Evolutionary conservation across 2,113 vertebrate genomes (phyloP).

Genomic region (Myotis brandtii): DNA sequence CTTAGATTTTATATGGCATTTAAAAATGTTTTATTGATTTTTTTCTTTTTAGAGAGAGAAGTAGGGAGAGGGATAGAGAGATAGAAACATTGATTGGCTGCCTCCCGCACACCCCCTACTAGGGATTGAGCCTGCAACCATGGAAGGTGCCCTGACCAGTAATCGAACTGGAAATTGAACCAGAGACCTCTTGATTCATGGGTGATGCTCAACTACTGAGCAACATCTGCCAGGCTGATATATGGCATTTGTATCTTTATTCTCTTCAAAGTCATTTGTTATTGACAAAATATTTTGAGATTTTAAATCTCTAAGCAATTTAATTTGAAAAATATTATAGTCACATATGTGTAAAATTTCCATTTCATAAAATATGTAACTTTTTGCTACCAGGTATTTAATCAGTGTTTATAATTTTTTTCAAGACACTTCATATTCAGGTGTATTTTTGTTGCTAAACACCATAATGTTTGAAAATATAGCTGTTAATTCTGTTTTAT

Average conservation of each 20-base stretch:
- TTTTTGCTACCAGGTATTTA: constrained; percentile 1
- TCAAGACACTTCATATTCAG: background rate
- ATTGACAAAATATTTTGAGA: constrained; percentile 4
- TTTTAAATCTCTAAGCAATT: constrained; percentile 29
- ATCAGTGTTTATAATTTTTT: background rate
- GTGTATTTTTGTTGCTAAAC: background rate
- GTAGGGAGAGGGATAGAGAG: too few relatives aligned
- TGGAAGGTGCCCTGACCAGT: too few relatives aligned
- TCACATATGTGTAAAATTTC: background rate
- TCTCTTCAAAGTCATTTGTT: background rate
- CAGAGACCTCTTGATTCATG: too few relatives aligned
- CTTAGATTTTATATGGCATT: background rate
- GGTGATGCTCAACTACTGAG: too few relatives aligned
- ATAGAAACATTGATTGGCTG: too few relatives aligned
- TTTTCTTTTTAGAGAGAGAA: too few relatives aligned
- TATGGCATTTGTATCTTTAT: background rate
- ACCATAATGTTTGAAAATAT: constrained; percentile 9
- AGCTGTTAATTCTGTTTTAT: constrained; percentile 1
- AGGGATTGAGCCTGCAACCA: too few relatives aligned
- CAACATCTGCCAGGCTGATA: background rate
- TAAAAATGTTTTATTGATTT: background rate
- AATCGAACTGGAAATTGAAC: too few relatives aligned
- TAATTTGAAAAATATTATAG: background rate
- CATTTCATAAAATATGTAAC: constrained; percentile 12
- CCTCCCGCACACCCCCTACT: too few relatives aligned